Percentiles rank a stretch among this genome's conserved stretches.
phyloP scores from a whole-genome alignment of 2,888 invertebrate genomes.

The Noctua comes region DNA sequence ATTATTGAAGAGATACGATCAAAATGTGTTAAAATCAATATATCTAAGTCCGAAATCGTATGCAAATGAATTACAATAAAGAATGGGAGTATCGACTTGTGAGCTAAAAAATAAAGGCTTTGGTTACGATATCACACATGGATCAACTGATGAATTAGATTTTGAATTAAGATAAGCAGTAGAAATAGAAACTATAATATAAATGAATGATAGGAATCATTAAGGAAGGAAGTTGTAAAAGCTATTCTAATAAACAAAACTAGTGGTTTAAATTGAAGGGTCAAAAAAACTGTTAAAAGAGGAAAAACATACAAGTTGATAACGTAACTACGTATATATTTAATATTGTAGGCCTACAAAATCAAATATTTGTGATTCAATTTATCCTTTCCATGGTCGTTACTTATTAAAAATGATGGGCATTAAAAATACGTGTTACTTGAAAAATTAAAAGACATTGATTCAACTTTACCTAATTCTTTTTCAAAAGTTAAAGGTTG shows the following conservation, averaged over 20 bases:
- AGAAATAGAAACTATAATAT: conserved; percentile 14
- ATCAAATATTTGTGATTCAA: neutral
- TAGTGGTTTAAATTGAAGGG: conserved; percentile 10
- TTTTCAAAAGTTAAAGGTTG: neutral
- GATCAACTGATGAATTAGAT: conserved; percentile 32
- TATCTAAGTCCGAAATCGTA: conserved; percentile 54
- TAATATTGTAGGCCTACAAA: neutral
- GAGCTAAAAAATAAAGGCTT: conserved; percentile 32
- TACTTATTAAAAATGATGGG: neutral
- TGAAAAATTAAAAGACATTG: neutral
- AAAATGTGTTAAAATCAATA: conserved; percentile 52
- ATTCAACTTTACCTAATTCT: neutral
- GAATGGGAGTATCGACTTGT: conserved; percentile 23
- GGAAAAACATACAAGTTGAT: neutral
- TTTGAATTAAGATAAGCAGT: conserved; percentile 35
- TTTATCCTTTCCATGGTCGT: neutral
- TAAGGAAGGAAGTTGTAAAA: conserved; percentile 40
- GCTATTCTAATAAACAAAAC: neutral
- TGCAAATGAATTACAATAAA: conserved; percentile 56
- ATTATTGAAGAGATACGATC: conserved; percentile 54
- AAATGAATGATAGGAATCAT: conserved; percentile 21
- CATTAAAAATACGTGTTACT: neutral
- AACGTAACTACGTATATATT: neutral
- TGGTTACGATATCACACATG: conserved; percentile 17
- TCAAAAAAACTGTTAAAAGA: neutral